These are phyloP conservation scores for Sebastes iracundus DNA, from an alignment of 2,797 vertebrate genomes.

Conservation along the genomic window DNA sequence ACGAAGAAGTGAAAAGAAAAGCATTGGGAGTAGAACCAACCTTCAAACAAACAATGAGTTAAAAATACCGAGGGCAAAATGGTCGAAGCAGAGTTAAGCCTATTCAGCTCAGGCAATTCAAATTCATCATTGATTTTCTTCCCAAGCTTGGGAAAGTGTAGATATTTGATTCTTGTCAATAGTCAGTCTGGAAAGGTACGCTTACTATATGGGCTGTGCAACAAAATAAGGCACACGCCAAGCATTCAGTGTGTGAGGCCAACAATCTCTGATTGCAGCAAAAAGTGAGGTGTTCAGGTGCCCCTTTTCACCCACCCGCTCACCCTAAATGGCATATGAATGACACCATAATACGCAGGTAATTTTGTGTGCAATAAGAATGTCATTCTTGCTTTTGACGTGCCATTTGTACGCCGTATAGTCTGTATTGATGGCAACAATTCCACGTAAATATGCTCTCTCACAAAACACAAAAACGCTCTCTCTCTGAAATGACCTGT, in stretches of 20 bases:
- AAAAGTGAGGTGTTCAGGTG: neutral
- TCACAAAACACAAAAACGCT: no score
- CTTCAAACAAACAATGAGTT: neutral
- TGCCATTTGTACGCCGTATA: fast-evolving
- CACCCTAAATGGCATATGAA: no score
- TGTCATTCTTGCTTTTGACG: no score
- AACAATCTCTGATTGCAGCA: neutral
- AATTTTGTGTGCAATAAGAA: no score
- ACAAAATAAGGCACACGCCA: neutral
- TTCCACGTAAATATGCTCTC: no score
- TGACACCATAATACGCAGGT: no score
- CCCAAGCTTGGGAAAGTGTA: neutral
- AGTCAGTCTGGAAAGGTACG: neutral
- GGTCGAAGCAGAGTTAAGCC: neutral
- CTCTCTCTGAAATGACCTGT: no score
- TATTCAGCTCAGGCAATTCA: neutral
- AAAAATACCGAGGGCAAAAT: neutral
- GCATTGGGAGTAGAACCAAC: neutral
- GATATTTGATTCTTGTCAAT: neutral
- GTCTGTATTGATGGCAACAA: no score
- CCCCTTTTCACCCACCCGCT: neutral
- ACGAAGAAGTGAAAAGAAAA: neutral
- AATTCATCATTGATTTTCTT: neutral
- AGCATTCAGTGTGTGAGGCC: neutral
- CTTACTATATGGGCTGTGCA: neutral